A percentile compares a stretch with the other conserved stretches of the same genome.
Conservation (phyloP, 1,140 invertebrate genomes). For the Drosophila tristis region DNA sequence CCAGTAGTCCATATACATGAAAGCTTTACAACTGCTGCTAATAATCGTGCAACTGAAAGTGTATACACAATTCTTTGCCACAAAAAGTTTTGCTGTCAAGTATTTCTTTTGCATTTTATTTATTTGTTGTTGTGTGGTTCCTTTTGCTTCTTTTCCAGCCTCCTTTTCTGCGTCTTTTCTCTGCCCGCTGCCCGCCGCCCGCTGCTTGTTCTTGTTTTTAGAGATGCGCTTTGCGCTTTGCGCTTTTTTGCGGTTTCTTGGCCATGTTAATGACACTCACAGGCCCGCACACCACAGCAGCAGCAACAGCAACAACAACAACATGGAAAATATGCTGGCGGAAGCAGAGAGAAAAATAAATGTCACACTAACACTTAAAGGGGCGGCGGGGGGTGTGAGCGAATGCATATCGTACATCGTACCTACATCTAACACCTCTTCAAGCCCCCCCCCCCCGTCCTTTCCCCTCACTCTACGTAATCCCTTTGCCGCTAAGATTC, state of each 20-base stretch:
- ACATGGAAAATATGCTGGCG: not conserved
- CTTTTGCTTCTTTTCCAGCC: slow-evolving; percentile 10
- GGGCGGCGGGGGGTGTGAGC: not conserved
- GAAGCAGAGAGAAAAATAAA: slow-evolving; percentile 16
- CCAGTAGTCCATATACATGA: too few species aligned
- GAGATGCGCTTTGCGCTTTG: slow-evolving; percentile 79
- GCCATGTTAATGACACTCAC: slow-evolving; percentile 80
- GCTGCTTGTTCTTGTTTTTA: slow-evolving; percentile 38
- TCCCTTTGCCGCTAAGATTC: not conserved
- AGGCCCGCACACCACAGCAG: slow-evolving; percentile 18
- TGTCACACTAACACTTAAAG: slow-evolving; percentile 16
- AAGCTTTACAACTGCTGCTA: too few species aligned
- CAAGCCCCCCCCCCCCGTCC: not conserved
- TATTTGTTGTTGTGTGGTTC: slow-evolving; percentile 24
- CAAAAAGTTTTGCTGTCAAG: not conserved
- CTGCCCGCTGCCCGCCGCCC: not conserved
- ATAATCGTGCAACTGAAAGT: not conserved
- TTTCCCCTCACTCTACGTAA: slow-evolving; percentile 9
- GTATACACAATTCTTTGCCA: slow-evolving; percentile 54
- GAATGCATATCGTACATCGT: slow-evolving; percentile 26
- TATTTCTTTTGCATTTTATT: slow-evolving; percentile 33
- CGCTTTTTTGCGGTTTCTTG: slow-evolving; percentile 79
- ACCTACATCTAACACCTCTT: slow-evolving; percentile 30
- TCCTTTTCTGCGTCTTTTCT: slow-evolving; percentile 33
- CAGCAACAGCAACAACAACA: slow-evolving; percentile 26